A percentile compares a stretch with the other conserved stretches of the same genome.
Conservation (phyloP, 2,113 vertebrate species). For the Nycticryphes semicollaris region DNA sequence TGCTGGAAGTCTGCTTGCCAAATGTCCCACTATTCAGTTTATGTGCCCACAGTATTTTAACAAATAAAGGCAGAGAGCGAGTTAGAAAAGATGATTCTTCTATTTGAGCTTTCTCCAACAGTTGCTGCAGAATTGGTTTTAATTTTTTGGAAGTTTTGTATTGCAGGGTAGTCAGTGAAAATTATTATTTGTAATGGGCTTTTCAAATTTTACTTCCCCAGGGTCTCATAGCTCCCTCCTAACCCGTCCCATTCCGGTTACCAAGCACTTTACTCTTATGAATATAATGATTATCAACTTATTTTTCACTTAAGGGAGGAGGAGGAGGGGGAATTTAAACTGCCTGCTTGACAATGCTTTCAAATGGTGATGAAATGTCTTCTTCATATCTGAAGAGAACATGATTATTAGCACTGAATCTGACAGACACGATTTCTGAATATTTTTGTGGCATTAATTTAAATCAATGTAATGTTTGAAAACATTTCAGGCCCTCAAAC, state of each 20-base stretch:
- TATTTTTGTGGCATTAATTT: conserved; percentile 79
- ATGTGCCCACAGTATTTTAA: not conserved
- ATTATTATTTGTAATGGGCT: not conserved
- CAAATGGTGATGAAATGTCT: conserved; percentile 58
- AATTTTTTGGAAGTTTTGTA: not conserved
- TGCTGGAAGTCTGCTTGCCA: conserved; percentile 47
- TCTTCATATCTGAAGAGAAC: conserved; percentile 54
- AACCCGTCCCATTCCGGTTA: not conserved
- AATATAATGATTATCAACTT: conserved; percentile 37
- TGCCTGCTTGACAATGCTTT: conserved; percentile 63
- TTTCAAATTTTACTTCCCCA: not conserved
- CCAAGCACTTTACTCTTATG: not conserved
- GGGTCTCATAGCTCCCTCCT: not conserved
- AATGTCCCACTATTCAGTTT: conserved; percentile 24
- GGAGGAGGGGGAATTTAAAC: conserved; percentile 21
- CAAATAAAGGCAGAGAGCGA: not conserved
- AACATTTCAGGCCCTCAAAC: conserved; percentile 86
- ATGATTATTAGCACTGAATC: conserved; percentile 59
- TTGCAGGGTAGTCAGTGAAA: not conserved
- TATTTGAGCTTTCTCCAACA: conserved; percentile 36
- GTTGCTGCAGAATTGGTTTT: not conserved
- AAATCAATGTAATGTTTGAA: conserved; percentile 84
- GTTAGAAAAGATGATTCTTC: conserved; percentile 6
- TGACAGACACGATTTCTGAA: conserved; percentile 68
- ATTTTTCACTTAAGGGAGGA: conserved; percentile 17